Conservation (phyloP, 2,888 invertebrate genomes). For the Agriopis marginaria region DNA sequence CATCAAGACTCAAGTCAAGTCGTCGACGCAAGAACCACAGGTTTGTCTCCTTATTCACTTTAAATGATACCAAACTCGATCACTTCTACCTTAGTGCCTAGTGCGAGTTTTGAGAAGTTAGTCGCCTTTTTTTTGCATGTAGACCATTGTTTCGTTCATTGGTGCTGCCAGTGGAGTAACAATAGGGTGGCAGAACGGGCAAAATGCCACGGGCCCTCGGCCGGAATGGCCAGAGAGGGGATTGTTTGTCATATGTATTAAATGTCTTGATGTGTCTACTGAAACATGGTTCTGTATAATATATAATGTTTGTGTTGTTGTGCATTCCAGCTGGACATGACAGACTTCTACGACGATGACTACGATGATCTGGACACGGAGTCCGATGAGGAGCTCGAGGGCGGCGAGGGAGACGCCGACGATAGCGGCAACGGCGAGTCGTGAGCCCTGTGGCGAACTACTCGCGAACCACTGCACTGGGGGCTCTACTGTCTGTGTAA, state of each 20-base stretch:
- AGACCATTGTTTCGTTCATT: too few relatives aligned
- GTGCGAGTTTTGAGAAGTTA: too few relatives aligned
- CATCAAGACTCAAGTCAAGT: conserved; percentile 96
- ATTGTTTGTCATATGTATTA: too few relatives aligned
- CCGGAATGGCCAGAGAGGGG: too few relatives aligned
- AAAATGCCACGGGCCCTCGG: too few relatives aligned
- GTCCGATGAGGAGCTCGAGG: conserved; percentile 88
- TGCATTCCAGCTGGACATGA: conserved; percentile 91
- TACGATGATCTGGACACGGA: conserved; percentile 95
- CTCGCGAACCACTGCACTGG: conserved; percentile 44
- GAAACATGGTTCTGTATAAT: not conserved
- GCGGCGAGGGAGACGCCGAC: conserved; percentile 92
- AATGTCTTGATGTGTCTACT: too few relatives aligned
- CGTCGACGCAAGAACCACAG: conserved; percentile 91
- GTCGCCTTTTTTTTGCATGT: too few relatives aligned
- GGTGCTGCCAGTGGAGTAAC: too few relatives aligned
- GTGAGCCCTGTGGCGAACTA: conserved; percentile 82
- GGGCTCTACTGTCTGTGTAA: not conserved
- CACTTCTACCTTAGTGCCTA: too few relatives aligned
- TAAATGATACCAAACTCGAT: too few relatives aligned
- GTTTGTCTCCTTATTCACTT: conserved; percentile 57
- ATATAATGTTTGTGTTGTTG: not conserved
- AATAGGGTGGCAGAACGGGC: too few relatives aligned
- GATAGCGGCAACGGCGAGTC: conserved; percentile 97
- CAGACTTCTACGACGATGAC: conserved; percentile 98